Conservation (phyloP, 2,888 invertebrate species). For the Mesochorus sp. region DNA sequence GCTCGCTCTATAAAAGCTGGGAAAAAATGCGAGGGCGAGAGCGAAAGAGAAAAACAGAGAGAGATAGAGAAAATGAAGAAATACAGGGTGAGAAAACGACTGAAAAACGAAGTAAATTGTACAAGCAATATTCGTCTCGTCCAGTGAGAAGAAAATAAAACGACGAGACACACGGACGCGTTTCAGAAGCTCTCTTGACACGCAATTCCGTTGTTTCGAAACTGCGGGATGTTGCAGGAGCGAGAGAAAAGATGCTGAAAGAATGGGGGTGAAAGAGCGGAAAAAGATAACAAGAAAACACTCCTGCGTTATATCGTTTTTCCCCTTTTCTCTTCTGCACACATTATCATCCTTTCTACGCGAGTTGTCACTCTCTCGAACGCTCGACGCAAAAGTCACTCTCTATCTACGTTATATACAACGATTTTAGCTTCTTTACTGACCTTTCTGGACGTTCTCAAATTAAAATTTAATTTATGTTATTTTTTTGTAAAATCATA, state of each 20-base stretch:
- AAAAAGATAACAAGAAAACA: conserved; percentile 29
- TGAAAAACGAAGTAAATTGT: conserved; percentile 35
- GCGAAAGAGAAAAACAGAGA: background rate
- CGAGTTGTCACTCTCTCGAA: conserved; percentile 15
- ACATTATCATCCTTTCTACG: conserved; percentile 29
- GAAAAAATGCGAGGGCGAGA: background rate
- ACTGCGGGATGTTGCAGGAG: conserved; percentile 1
- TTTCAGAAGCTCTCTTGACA: conserved; percentile 30
- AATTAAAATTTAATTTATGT: no score
- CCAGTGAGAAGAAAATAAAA: conserved; percentile 54
- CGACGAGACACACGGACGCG: conserved; percentile 11
- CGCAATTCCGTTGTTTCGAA: conserved; percentile 46
- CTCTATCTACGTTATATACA: conserved; percentile 10
- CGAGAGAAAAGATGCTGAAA: conserved; percentile 1
- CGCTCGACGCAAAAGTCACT: conserved; percentile 45
- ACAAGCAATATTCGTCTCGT: conserved; percentile 35
- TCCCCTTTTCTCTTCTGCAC: conserved; percentile 17
- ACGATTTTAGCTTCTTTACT: conserved; percentile 6
- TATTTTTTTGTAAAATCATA: no score
- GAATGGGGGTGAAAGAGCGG: background rate
- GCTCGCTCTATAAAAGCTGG: background rate
- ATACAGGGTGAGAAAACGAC: conserved; percentile 11
- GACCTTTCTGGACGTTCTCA: background rate
- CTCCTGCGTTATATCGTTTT: conserved; percentile 19
- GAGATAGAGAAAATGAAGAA: no score